These are phyloP conservation scores for Eunapius fragilis DNA, from an alignment of 37 sponge, comb jelly and placozoan genomes.

Conservation along the genomic window DNA sequence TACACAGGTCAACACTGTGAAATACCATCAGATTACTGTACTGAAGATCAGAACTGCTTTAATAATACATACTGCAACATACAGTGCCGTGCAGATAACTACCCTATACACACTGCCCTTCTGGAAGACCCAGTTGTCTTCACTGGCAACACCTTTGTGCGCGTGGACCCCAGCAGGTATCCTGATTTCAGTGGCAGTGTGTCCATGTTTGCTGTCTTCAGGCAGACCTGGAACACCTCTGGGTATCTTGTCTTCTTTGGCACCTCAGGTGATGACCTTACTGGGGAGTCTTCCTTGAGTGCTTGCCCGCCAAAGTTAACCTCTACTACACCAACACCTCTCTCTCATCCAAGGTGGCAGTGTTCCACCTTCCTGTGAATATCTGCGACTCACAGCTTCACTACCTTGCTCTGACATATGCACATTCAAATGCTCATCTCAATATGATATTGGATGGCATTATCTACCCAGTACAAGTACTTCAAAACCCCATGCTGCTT, in stretches of 20 bases:
- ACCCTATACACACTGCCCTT: conserved; percentile 39
- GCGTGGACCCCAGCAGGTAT: conserved; percentile 28
- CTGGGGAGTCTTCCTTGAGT: conserved; percentile 58
- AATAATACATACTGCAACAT: conserved; percentile 32
- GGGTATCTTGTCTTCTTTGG: conserved; percentile 76
- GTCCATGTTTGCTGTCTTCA: conserved; percentile 55
- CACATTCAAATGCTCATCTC: too few relatives aligned
- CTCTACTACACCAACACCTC: conserved; percentile 48
- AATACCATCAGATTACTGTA: not conserved
- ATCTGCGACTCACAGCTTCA: conserved; percentile 7
- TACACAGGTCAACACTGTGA: conserved; percentile 56
- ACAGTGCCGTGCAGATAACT: conserved; percentile 45
- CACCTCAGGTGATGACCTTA: conserved; percentile 33
- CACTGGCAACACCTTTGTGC: conserved; percentile 37
- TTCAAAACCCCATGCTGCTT: conserved; percentile 19
- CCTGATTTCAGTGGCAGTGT: conserved; percentile 38
- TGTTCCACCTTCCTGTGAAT: not conserved
- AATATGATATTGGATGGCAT: conserved; percentile 23
- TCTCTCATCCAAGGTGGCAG: not conserved
- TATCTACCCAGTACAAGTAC: not conserved
- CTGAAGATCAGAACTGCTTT: conserved; percentile 29
- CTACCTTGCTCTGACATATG: conserved; percentile 37
- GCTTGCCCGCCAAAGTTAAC: not conserved
- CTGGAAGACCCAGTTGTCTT: conserved; percentile 34
- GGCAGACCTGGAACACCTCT: conserved; percentile 47